Percentiles rank a stretch among this genome's conserved stretches.
These are phyloP conservation scores for Mionectes olivaceus DNA, from an alignment of 2,797 vertebrate species.

Conservation along the genomic window DNA sequence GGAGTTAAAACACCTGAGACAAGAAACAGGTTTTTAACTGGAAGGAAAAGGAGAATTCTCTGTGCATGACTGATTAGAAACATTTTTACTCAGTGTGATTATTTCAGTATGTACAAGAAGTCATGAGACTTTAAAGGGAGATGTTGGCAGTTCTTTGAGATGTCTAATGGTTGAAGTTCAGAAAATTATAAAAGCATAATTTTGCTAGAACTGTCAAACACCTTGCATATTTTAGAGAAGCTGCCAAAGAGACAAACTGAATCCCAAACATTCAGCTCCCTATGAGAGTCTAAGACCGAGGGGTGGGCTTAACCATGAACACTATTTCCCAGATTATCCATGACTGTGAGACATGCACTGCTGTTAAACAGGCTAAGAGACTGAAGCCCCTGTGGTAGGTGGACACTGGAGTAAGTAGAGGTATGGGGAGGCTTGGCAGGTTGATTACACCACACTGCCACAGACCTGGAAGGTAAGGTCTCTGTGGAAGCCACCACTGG, in stretches of 20 bases:
- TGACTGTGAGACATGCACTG: too few species aligned
- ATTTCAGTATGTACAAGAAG: background rate
- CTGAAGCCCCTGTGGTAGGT: too few species aligned
- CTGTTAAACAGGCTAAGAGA: too few species aligned
- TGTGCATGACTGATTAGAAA: background rate
- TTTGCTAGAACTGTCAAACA: background rate
- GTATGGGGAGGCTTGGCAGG: too few species aligned
- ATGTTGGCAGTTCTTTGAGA: background rate
- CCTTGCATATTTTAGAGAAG: background rate
- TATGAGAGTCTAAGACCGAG: too few species aligned
- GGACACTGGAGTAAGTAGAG: too few species aligned
- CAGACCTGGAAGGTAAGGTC: too few species aligned
- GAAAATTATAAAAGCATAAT: background rate
- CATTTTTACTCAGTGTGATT: background rate
- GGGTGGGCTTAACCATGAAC: too few species aligned
- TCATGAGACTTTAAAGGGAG: background rate
- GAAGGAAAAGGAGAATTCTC: conserved; percentile 4
- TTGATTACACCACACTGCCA: too few species aligned
- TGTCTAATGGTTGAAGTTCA: background rate
- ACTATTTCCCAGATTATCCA: too few species aligned
- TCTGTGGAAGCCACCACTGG: too few species aligned
- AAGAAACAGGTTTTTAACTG: conserved; percentile 21
- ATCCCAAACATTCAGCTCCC: background rate
- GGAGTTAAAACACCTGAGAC: conserved; percentile 19
- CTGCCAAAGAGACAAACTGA: background rate